A percentile compares a stretch with the other conserved stretches of the same genome.
These are phyloP conservation scores for Bellardia pandia DNA, from an alignment of 2,888 invertebrate species.

Conservation along the genomic window DNA sequence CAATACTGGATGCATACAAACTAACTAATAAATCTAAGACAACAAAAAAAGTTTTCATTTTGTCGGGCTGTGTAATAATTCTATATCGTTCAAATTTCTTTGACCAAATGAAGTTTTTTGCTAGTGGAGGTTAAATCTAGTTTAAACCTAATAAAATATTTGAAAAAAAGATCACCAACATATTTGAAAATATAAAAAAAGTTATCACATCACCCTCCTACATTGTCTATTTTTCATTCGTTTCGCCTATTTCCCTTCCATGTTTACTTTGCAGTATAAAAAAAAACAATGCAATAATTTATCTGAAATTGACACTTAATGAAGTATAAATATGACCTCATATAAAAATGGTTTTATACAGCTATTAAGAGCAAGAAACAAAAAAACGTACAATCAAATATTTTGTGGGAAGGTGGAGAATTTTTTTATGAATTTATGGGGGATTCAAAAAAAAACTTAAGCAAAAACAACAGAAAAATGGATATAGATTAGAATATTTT, in stretches of 20 bases:
- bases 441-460: background rate
- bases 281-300: conserved; percentile 62
- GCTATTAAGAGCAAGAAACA: conserved; percentile 14
- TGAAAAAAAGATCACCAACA: too few species aligned
- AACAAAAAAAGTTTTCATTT: too few species aligned
- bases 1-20: too few species aligned
- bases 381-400: background rate
- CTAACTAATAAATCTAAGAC: too few species aligned
- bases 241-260: background rate
- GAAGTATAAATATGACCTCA: conserved; percentile 68
- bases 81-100: too few species aligned
- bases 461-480: background rate
- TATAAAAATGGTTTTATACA: conserved; percentile 44
- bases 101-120: too few species aligned
- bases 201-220: background rate
- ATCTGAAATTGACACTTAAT: conserved; percentile 71
- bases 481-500: conserved; percentile 9
- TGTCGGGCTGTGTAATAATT: too few species aligned
- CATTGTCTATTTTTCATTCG: background rate
- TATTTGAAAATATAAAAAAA: too few species aligned
- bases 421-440: conserved; percentile 17
- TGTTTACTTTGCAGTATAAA: background rate
- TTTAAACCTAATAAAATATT: too few species aligned
- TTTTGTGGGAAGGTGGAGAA: background rate
- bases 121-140: too few species aligned